Conservation (phyloP, 2,113 vertebrate species). For the Actinemys pallida region DNA sequence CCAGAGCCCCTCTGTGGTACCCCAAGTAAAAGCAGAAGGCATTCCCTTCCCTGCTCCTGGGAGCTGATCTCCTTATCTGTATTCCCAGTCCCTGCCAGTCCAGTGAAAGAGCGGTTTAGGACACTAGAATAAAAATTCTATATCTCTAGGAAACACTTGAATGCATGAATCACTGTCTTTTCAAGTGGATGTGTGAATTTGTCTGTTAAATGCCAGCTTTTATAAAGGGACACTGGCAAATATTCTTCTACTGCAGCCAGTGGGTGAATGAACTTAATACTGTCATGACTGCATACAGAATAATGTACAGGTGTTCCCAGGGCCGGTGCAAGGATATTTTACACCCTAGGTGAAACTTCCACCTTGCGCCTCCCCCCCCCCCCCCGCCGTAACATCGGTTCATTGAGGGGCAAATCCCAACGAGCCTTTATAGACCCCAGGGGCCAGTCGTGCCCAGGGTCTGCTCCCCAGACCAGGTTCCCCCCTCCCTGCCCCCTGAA, state of each 20-base stretch:
- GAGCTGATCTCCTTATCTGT: background rate
- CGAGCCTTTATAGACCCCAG: no score
- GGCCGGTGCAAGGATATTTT: no score
- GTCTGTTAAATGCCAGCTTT: background rate
- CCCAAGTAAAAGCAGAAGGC: background rate
- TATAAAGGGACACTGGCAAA: background rate
- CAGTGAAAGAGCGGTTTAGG: background rate
- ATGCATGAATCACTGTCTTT: conserved; percentile 32
- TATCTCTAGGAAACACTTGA: background rate
- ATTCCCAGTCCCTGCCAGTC: background rate
- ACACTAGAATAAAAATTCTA: background rate
- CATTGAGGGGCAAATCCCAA: no score
- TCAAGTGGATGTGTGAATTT: conserved; percentile 22
- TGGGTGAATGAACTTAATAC: background rate
- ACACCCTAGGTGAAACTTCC: no score
- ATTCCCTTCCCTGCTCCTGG: background rate
- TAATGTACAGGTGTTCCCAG: background rate
- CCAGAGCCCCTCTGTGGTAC: background rate
- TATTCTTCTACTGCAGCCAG: background rate
- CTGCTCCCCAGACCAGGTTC: no score
- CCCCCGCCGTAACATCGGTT: no score
- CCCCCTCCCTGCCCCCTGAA: no score
- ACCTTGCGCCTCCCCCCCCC: no score
- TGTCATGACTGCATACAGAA: background rate
- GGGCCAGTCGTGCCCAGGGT: no score